Evolutionary conservation across 2,113 vertebrate genomes (phyloP), one percentile per base, ranked within the genome.

Genomic region (Nothoprocta pentlandii): DNA sequence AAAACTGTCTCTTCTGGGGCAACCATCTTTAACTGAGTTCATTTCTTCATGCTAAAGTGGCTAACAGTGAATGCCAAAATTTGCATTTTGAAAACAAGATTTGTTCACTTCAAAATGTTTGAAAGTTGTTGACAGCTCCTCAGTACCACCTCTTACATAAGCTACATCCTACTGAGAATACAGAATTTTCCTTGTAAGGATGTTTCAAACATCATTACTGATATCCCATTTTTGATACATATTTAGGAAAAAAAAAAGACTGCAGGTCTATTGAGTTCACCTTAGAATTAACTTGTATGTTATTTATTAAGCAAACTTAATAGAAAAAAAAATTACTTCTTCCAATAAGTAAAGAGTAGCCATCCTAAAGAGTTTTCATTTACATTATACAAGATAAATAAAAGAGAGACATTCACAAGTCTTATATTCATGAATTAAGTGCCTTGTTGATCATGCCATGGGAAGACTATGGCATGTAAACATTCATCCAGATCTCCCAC

Each of bases 71-170:
- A 22, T 78, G 41, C 46, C 54, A 86, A 46, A 46, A 78, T 79
- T 70, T 86, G 25, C 62, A 51, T 83, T 86, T 90, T 85, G 14
- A 5, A 81, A 68, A 92, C 58, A 70, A 36, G 86, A 85, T 94
- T 94, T 42, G 34, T 90, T 96, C 47, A 36, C 44, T 85, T 90
- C 47, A 92, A 47, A 81, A 69, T 71, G 32, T 66, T 84, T 95
- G 94, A 95, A 92, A 89, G 78, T 77, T 90, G 86, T 92, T 93
- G 89, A 94, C 86, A 94, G 83, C 73, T 53, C 32, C 90, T 95
- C 88, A 92, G 85, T 95, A 92, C 53, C 86, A 80, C 49, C 34
- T 89, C 39, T 90, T 92, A 93, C 54, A n/a, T 90, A 93, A 92
- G 42, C 9, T 64, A 78, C 42, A 88, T 90, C 47, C 68, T 64